Percentiles rank a stretch among this genome's conserved stretches.
Conservation (phyloP, 1,140 invertebrate species). For the Macrobrachium rosenbergii region DNA sequence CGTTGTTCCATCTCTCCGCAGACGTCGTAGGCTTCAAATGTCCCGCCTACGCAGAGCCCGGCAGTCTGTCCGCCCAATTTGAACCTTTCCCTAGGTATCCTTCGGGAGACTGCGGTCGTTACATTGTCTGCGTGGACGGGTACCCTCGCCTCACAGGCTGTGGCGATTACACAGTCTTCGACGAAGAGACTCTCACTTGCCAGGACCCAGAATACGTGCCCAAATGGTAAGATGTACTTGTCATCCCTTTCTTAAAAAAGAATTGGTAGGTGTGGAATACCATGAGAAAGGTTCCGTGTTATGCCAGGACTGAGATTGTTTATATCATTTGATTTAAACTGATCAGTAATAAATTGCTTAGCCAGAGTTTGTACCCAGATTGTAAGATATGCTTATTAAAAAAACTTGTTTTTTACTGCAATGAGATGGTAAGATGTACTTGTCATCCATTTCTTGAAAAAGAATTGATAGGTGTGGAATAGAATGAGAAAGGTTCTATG, state of each 20-base stretch:
- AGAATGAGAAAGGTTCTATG: too few species aligned
- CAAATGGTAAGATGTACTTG: constrained; percentile 70
- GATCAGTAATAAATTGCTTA: too few species aligned
- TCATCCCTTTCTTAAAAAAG: too few species aligned
- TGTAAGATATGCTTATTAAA: too few species aligned
- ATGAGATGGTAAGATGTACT: constrained; percentile 67
- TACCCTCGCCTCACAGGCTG: constrained; percentile 87
- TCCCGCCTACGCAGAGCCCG: constrained; percentile 83
- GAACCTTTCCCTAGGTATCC: constrained; percentile 91
- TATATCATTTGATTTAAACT: too few species aligned
- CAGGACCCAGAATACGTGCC: constrained; percentile 84
- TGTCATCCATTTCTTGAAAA: background rate
- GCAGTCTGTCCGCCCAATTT: constrained; percentile 85
- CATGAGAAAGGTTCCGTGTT: too few species aligned
- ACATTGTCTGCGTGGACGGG: constrained; percentile 90
- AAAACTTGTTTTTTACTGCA: too few species aligned
- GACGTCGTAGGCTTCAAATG: constrained; percentile 74
- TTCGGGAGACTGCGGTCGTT: constrained; percentile 80
- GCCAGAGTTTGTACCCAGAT: too few species aligned
- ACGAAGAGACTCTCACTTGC: constrained; percentile 85
- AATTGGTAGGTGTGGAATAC: too few species aligned
- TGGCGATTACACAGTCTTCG: constrained; percentile 87
- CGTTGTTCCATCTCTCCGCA: constrained; percentile 65
- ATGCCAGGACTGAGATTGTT: too few species aligned
- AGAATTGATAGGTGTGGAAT: too few species aligned